Conservation (phyloP, 1,140 invertebrate species). For the Sipha flava region DNA sequence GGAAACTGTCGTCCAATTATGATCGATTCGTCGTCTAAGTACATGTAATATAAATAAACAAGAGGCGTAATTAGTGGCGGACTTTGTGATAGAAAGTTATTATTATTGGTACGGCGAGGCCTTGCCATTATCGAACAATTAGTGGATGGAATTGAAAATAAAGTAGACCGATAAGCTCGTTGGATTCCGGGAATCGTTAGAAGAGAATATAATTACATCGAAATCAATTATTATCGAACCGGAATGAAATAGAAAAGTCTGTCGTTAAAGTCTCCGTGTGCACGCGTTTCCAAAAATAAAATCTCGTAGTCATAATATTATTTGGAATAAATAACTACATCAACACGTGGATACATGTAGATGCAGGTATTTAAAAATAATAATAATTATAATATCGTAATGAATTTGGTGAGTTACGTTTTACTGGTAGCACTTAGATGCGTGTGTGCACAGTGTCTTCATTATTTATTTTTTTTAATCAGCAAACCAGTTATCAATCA, state of each 20-base stretch:
- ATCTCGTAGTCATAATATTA: too few species aligned
- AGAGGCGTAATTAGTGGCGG: too few species aligned
- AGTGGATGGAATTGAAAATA: neutral
- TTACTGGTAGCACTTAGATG: neutral
- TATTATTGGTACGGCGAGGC: neutral
- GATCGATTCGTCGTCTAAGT: too few species aligned
- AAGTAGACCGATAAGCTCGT: neutral
- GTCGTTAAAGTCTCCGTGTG: neutral
- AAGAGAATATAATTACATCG: neutral
- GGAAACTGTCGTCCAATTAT: too few species aligned
- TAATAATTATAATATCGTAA: too few species aligned
- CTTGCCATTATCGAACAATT: neutral
- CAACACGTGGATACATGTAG: too few species aligned
- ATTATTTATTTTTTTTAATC: neutral
- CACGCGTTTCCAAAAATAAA: neutral
- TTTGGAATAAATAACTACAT: too few species aligned
- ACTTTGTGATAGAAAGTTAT: neutral
- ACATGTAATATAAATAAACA: too few species aligned
- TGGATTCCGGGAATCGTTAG: neutral
- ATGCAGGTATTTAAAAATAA: too few species aligned
- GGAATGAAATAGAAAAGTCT: neutral
- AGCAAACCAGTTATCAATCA: slow-evolving; percentile 9
- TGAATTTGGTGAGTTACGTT: neutral
- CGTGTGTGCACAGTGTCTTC: neutral
- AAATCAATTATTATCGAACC: neutral